Percentiles rank a stretch among this genome's conserved stretches.
Evolutionary conservation across 2,797 vertebrate genomes (phyloP).

Genomic region (Diglossa cyanea): DNA sequence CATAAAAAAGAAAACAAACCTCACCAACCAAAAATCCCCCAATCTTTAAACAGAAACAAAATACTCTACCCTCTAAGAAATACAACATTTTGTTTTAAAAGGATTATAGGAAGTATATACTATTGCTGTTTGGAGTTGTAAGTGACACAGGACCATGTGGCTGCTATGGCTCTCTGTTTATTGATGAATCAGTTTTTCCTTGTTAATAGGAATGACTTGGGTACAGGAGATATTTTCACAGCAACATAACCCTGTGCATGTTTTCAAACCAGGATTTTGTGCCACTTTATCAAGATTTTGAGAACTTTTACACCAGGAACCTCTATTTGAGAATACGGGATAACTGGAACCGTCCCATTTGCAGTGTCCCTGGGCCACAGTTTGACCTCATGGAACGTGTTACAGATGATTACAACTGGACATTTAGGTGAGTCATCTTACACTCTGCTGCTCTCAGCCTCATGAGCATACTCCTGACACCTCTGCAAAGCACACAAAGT

Average conservation of each 20-base stretch:
- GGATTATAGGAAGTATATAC: too few relatives aligned
- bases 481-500: background rate
- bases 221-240: background rate
- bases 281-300: conserved; percentile 95
- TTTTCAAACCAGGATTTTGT: conserved; percentile 85
- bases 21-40: background rate
- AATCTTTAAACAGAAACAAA: background rate
- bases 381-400: conserved; percentile 91
- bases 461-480: background rate
- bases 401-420: conserved; percentile 95
- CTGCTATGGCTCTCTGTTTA: background rate
- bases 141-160: background rate
- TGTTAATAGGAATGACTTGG: background rate
- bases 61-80: background rate
- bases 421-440: conserved; percentile 84
- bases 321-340: conserved; percentile 93
- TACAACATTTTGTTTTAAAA: background rate
- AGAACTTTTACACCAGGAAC: conserved; percentile 93
- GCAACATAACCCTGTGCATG: conserved; percentile 44
- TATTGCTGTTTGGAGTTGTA: background rate
- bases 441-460: background rate
- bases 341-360: conserved; percentile 93
- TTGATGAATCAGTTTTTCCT: background rate
- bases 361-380: conserved; percentile 87
- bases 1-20: too few relatives aligned